A percentile compares a stretch with the other conserved stretches of the same genome.
Conservation (phyloP, 2,113 vertebrate species). For the Ursus arctos region DNA sequence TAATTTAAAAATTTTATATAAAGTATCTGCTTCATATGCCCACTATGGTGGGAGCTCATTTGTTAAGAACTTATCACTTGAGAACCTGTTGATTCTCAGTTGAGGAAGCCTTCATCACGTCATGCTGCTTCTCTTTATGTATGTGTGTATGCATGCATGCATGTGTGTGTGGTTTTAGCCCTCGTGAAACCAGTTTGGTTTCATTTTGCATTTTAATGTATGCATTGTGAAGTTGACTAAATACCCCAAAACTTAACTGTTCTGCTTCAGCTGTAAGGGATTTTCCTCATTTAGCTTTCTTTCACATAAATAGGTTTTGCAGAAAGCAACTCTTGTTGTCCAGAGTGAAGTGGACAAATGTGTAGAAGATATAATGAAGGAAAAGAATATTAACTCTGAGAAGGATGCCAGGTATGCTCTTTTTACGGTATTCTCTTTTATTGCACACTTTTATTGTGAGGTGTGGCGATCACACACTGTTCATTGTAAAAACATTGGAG, state of each 20-base stretch:
- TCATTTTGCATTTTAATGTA: conserved; percentile 32
- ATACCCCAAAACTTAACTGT: not conserved
- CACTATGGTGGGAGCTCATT: not conserved
- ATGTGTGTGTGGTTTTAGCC: not conserved
- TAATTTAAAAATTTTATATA: not conserved
- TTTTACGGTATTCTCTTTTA: not conserved
- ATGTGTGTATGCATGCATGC: not conserved
- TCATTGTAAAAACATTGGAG: not conserved
- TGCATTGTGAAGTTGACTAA: not conserved
- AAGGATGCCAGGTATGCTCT: conserved; percentile 90
- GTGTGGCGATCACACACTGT: not conserved
- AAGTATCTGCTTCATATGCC: not conserved
- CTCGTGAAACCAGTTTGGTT: not conserved
- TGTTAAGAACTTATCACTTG: not conserved
- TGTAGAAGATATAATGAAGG: conserved; percentile 92
- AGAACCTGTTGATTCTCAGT: not conserved
- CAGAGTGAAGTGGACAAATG: conserved; percentile 89
- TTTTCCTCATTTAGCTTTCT: conserved; percentile 62
- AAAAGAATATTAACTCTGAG: conserved; percentile 92
- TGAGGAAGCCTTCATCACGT: not conserved
- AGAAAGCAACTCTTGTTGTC: conserved; percentile 86
- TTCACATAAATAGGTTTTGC: conserved; percentile 89
- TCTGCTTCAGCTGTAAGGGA: not conserved
- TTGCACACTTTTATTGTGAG: not conserved
- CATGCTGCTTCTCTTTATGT: not conserved